Evolutionary conservation across 2,888 invertebrate species (phyloP).

Genomic region (Unio delphinus): DNA sequence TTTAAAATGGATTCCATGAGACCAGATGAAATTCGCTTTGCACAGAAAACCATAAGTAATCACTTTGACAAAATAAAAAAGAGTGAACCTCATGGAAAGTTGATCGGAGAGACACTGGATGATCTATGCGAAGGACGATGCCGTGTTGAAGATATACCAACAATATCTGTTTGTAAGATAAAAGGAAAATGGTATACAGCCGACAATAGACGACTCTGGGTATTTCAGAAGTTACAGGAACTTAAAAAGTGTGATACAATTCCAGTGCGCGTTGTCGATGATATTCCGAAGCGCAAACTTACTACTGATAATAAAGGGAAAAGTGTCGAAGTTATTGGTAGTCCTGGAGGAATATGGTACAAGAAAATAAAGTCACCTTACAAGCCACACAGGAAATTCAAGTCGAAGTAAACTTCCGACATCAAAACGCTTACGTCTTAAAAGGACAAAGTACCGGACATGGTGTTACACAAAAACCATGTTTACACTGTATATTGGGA

Average conservation of each 20-base stretch:
- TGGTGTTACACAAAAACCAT: too few species aligned
- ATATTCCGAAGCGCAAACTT: neutral
- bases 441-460: too few species aligned
- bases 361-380: too few species aligned
- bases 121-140: neutral
- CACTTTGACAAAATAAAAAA: neutral
- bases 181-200: constrained; percentile 11
- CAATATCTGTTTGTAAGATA: neutral
- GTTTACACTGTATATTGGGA: too few species aligned
- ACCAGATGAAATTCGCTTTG: too few species aligned
- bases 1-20: too few species aligned
- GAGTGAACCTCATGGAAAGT: neutral
- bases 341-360: neutral
- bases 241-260: constrained; percentile 1
- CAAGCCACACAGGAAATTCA: too few species aligned
- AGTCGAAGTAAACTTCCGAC: too few species aligned
- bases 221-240: constrained; percentile 2
- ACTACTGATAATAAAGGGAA: constrained; percentile 3
- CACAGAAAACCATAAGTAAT: too few species aligned
- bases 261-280: neutral
- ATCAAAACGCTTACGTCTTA: too few species aligned
- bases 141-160: neutral
- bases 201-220: constrained; percentile 9
- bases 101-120: constrained; percentile 1
- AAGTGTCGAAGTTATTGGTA: neutral